phyloP scores from a whole-genome alignment of 2,888 invertebrate species.

The Cylindroiulus punctatus region DNA sequence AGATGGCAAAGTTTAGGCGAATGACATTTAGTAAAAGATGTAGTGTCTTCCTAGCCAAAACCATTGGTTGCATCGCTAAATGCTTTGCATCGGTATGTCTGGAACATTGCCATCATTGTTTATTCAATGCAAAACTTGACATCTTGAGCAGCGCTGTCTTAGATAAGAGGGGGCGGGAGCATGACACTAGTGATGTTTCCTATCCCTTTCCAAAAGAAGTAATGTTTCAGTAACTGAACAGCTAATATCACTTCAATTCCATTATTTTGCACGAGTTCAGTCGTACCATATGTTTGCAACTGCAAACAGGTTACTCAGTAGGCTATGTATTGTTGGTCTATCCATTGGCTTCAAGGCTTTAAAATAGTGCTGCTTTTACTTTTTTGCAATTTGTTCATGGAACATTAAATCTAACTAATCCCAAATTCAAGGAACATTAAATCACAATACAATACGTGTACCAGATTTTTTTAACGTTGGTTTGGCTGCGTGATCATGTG shows the following conservation, averaged over 20 bases:
- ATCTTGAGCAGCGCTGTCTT: background rate
- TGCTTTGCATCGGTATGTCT: conserved; percentile 8
- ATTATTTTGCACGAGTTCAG: background rate
- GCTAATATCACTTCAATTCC: background rate
- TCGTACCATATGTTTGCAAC: background rate
- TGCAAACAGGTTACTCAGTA: background rate
- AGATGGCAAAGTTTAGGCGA: background rate
- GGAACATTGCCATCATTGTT: conserved; percentile 14
- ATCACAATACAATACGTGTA: background rate
- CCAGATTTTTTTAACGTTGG: background rate
- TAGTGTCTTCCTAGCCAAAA: background rate
- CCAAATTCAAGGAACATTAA: background rate
- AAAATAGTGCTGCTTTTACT: background rate
- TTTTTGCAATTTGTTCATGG: background rate
- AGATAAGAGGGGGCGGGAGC: background rate
- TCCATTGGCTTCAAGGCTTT: background rate
- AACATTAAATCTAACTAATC: background rate
- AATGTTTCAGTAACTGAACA: background rate
- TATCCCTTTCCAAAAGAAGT: background rate
- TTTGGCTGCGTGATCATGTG: background rate
- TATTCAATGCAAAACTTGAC: background rate
- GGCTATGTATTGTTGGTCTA: background rate
- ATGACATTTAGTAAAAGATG: background rate
- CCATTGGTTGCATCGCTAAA: background rate
- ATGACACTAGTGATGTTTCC: background rate